phyloP scores from a whole-genome alignment of 2,797 vertebrate genomes.

The Galaxias olidus region DNA sequence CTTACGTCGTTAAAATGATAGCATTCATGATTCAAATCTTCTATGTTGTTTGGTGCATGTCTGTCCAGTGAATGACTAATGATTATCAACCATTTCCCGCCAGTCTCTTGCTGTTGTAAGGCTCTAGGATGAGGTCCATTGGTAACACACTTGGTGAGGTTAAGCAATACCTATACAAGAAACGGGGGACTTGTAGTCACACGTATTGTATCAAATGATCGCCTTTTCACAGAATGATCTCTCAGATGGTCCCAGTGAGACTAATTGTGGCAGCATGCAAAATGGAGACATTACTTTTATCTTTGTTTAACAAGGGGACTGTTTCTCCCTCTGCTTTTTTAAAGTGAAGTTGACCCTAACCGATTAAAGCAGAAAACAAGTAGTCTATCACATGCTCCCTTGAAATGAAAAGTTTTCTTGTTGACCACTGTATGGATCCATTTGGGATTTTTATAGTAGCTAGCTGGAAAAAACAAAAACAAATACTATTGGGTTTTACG shows the following conservation, averaged over 20 bases:
- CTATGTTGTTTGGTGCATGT: too few relatives aligned
- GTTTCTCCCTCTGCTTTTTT: constrained; percentile 54
- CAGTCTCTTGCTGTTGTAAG: constrained; percentile 58
- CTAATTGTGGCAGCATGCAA: constrained; percentile 75
- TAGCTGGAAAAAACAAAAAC: too few relatives aligned
- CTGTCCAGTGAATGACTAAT: too few relatives aligned
- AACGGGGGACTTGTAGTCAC: constrained; percentile 54
- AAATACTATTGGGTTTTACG: too few relatives aligned
- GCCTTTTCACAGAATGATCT: constrained; percentile 61
- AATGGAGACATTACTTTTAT: constrained; percentile 76
- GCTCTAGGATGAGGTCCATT: constrained; percentile 56
- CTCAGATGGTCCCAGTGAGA: constrained; percentile 70
- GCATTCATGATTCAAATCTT: too few relatives aligned
- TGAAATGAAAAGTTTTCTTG: constrained; percentile 36
- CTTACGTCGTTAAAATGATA: too few relatives aligned
- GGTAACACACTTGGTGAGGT: constrained; percentile 62
- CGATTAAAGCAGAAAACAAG: constrained; percentile 53
- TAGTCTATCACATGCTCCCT: constrained; percentile 53
- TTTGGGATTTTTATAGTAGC: neutral
- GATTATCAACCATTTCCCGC: too few relatives aligned
- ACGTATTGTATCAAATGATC: constrained; percentile 73
- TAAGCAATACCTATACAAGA: constrained; percentile 60
- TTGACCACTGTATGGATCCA: neutral
- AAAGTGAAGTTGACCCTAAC: constrained; percentile 44
- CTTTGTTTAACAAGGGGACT: constrained; percentile 75